A percentile compares a stretch with the other conserved stretches of the same genome.
These are phyloP conservation scores for Chaetophractus vellerosus DNA, from an alignment of 2,797 vertebrate species.

Conservation along the genomic window DNA sequence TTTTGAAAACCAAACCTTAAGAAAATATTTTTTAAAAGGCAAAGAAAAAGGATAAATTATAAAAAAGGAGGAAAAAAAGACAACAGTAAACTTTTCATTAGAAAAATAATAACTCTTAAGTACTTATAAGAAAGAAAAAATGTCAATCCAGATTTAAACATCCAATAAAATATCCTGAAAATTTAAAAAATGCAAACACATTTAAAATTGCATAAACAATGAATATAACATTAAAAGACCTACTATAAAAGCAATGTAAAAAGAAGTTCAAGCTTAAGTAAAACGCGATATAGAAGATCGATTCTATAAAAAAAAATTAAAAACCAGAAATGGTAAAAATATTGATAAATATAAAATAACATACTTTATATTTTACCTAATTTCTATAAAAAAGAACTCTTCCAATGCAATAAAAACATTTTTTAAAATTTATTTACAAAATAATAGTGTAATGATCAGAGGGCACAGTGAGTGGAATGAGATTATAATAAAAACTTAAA, in stretches of 20 bases:
- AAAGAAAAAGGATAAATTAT: neutral
- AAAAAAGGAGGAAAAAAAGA: too few species aligned
- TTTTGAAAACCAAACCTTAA: neutral
- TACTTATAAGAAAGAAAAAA: neutral
- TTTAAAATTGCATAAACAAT: neutral
- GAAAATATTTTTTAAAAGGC: neutral
- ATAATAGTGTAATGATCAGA: neutral
- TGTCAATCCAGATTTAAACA: neutral
- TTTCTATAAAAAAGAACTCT: neutral
- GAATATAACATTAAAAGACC: neutral
- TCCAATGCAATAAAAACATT: neutral
- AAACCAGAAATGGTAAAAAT: neutral
- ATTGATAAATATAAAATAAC: neutral
- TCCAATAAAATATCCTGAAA: neutral
- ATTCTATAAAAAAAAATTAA: neutral
- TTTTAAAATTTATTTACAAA: neutral
- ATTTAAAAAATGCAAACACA: neutral
- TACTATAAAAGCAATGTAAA: neutral
- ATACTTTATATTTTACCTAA: neutral
- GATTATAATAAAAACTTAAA: neutral
- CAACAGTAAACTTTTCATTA: neutral
- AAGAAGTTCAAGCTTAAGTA: neutral
- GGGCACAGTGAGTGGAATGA: neutral
- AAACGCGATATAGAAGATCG: neutral
- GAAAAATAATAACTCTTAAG: neutral